Conservation (phyloP, 2,797 vertebrate genomes). For the Bovichtus variegatus region DNA sequence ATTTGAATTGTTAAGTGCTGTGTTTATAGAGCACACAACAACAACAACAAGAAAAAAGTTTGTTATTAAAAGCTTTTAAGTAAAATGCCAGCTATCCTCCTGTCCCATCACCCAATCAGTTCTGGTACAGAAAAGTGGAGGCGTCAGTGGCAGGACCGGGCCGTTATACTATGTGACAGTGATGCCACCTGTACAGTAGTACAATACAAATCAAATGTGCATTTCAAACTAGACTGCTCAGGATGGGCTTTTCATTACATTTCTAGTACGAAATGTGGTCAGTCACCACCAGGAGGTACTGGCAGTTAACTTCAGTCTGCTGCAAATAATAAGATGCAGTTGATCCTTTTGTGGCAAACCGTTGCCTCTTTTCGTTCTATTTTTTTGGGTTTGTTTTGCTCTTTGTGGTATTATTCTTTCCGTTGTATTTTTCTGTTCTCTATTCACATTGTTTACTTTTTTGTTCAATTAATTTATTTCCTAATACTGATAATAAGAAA, state of each 20-base stretch:
- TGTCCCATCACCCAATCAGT: conserved; percentile 26
- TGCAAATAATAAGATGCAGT: conserved; percentile 51
- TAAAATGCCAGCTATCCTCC: conserved; percentile 24
- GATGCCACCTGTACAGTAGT: conserved; percentile 69
- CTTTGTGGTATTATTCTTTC: conserved; percentile 58
- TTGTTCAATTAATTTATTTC: conserved; percentile 83
- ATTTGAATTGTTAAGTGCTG: conserved; percentile 23
- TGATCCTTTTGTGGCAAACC: conserved; percentile 55
- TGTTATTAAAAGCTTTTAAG: conserved; percentile 19
- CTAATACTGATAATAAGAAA: conserved; percentile 66
- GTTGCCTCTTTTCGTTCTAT: conserved; percentile 61
- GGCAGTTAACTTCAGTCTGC: conserved; percentile 44
- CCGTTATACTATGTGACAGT: conserved; percentile 43
- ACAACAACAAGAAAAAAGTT: conserved; percentile 22
- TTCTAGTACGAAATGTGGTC: conserved; percentile 43
- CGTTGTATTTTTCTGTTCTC: conserved; percentile 70
- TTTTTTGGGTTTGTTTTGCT: conserved; percentile 46
- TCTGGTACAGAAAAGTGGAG: conserved; percentile 31
- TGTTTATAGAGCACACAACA: conserved; percentile 11
- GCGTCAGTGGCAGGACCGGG: conserved; percentile 27
- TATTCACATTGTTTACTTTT: conserved; percentile 76
- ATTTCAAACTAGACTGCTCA: conserved; percentile 20
- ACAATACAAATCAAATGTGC: conserved; percentile 29
- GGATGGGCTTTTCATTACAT: conserved; percentile 26
- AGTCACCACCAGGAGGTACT: conserved; percentile 38